A percentile compares a stretch with the other conserved stretches of the same genome.
phyloP scores from a whole-genome alignment of 2,797 vertebrate species.

The Tokudaia tokunoshimensis region DNA sequence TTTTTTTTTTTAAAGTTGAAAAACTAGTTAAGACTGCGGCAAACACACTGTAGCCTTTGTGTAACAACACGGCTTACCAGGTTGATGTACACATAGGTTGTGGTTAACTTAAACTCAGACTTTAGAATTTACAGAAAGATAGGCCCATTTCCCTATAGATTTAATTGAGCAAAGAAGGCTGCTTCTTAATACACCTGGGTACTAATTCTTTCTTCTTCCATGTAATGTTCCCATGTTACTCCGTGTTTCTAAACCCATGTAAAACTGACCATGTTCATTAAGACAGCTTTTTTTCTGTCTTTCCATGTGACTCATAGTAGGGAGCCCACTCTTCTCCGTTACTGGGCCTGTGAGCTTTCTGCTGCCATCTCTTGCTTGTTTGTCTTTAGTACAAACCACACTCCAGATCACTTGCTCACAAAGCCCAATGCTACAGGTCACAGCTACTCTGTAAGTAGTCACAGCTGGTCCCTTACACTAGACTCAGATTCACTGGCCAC shows the following conservation, averaged over 20 bases:
- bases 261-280: not conserved
- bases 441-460: not conserved
- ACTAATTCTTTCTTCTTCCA: not conserved
- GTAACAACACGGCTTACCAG: not conserved
- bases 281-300: conserved; percentile 37
- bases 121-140: conserved; percentile 16
- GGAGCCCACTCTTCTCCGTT: not conserved
- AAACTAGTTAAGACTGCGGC: not conserved
- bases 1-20: not conserved
- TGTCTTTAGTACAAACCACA: not conserved
- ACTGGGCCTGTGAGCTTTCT: not conserved
- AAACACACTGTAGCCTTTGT: not conserved
- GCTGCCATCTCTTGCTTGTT: not conserved
- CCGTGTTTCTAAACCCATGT: not conserved
- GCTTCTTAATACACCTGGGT: not conserved
- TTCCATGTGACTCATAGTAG: not conserved
- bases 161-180: not conserved
- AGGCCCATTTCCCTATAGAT: not conserved
- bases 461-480: not conserved
- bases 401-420: not conserved
- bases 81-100: not conserved
- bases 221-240: not conserved
- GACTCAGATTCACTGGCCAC: not conserved
- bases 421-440: not conserved
- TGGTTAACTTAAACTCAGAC: conserved; percentile 35